Percentiles rank a stretch among this genome's conserved stretches.
Evolutionary conservation across 2,797 vertebrate species (phyloP).

Genomic region (Oryzias sinensis): DNA sequence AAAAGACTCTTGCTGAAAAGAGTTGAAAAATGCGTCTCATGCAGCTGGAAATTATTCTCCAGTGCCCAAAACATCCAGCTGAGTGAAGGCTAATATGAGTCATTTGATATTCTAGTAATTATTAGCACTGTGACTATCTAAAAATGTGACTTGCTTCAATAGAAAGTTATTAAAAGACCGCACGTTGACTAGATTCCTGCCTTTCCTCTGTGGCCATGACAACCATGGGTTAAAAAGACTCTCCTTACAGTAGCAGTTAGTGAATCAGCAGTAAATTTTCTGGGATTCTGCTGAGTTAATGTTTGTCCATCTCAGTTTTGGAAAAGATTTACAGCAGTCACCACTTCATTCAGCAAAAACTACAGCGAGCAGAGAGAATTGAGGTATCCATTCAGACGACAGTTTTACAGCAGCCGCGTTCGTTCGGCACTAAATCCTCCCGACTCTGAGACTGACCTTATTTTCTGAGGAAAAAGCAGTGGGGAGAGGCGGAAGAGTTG

Average conservation of each 20-base stretch:
- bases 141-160: no score
- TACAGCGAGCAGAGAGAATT: constrained; percentile 33
- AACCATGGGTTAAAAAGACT: no score
- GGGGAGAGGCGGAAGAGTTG: constrained; percentile 20
- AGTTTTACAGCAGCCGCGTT: constrained; percentile 67
- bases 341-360: constrained; percentile 22
- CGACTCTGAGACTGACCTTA: constrained; percentile 41
- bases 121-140: no score
- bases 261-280: neutral
- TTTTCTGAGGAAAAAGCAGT: constrained; percentile 30
- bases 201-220: no score
- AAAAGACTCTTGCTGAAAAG: no score
- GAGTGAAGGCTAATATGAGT: no score
- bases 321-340: constrained; percentile 40
- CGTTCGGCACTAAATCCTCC: constrained; percentile 62
- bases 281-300: constrained; percentile 23
- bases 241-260: neutral
- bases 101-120: no score
- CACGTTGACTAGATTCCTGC: no score
- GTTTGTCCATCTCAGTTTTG: constrained; percentile 7
- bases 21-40: no score
- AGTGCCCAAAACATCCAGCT: no score
- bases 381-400: constrained; percentile 63
- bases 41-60: no score
- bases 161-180: no score